Evolutionary conservation across 2,888 invertebrate genomes (phyloP).

Genomic region (Watsonalla binaria): DNA sequence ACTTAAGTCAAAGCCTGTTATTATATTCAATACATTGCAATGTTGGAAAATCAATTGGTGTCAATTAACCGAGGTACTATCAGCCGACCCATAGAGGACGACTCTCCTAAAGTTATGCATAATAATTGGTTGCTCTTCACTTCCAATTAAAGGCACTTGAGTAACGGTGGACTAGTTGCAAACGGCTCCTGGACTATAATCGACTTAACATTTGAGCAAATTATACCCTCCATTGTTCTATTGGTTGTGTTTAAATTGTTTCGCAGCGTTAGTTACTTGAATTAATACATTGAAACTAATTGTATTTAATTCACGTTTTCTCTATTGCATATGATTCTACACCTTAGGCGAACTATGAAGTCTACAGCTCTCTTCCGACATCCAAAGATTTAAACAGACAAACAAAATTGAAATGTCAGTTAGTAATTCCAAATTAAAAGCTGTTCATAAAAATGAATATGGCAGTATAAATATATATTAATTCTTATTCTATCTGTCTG

Average conservation of each 20-base stretch:
- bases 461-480: too few relatives aligned
- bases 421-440: too few relatives aligned
- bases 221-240: background rate
- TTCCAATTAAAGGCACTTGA: slow-evolving; percentile 59
- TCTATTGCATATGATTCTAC: too few relatives aligned
- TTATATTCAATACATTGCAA: slow-evolving; percentile 20
- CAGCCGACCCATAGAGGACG: slow-evolving; percentile 38
- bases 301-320: too few relatives aligned
- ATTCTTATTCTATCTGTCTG: too few relatives aligned
- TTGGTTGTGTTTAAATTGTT: background rate
- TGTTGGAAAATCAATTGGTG: slow-evolving; percentile 38
- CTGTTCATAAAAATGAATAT: too few relatives aligned
- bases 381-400: too few relatives aligned
- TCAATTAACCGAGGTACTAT: slow-evolving; percentile 51
- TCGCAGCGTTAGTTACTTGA: background rate
- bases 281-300: too few relatives aligned
- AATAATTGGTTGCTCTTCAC: slow-evolving; percentile 62
- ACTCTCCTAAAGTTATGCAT: slow-evolving; percentile 64
- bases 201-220: slow-evolving; percentile 8
- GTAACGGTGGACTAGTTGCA: slow-evolving; percentile 43
- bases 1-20: background rate
- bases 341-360: too few relatives aligned
- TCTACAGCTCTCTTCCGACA: too few relatives aligned
- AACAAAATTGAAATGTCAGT: too few relatives aligned
- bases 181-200: slow-evolving; percentile 28